Conservation (phyloP, 2,888 invertebrate species). For the Hemicrepidius hirtus region DNA sequence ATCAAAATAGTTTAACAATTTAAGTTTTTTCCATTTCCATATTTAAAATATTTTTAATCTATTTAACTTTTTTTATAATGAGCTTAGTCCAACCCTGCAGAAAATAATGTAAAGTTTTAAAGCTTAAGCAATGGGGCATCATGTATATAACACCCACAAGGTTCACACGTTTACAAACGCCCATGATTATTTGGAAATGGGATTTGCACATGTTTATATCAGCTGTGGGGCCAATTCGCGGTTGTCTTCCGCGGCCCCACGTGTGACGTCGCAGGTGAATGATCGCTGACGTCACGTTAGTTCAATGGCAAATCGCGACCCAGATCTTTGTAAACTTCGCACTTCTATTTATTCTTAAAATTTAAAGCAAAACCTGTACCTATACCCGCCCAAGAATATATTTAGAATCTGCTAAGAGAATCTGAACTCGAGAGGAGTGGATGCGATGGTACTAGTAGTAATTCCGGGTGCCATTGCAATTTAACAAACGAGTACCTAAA, state of each 20-base stretch:
- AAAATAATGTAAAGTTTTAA: slow-evolving; percentile 3
- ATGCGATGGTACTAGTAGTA: slow-evolving; percentile 20
- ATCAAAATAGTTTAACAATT: too few species aligned
- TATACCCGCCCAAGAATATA: background rate
- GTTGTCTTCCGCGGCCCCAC: slow-evolving; percentile 69
- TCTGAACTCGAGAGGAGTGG: background rate
- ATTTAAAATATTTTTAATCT: too few species aligned
- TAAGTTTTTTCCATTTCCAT: too few species aligned
- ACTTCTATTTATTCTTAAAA: slow-evolving; percentile 43
- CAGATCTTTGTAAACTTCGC: slow-evolving; percentile 64
- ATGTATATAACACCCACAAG: slow-evolving; percentile 38
- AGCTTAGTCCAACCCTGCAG: background rate
- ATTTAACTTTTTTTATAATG: too few species aligned
- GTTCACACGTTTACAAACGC: slow-evolving; percentile 36
- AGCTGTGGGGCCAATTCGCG: slow-evolving; percentile 64
- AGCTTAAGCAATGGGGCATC: slow-evolving; percentile 8
- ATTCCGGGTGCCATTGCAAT: slow-evolving; percentile 36
- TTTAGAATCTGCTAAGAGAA: background rate
- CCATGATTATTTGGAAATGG: slow-evolving; percentile 56
- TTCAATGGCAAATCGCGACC: slow-evolving; percentile 74
- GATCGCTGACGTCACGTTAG: slow-evolving; percentile 71
- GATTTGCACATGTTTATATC: slow-evolving; percentile 61
- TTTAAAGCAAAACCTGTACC: slow-evolving; percentile 46
- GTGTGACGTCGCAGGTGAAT: slow-evolving; percentile 73
- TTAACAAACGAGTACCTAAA: slow-evolving; percentile 35